Evolutionary conservation across 1,140 invertebrate genomes (phyloP), one percentile per base, ranked within the genome.

Genomic region (Drosophila rhopaloa): DNA sequence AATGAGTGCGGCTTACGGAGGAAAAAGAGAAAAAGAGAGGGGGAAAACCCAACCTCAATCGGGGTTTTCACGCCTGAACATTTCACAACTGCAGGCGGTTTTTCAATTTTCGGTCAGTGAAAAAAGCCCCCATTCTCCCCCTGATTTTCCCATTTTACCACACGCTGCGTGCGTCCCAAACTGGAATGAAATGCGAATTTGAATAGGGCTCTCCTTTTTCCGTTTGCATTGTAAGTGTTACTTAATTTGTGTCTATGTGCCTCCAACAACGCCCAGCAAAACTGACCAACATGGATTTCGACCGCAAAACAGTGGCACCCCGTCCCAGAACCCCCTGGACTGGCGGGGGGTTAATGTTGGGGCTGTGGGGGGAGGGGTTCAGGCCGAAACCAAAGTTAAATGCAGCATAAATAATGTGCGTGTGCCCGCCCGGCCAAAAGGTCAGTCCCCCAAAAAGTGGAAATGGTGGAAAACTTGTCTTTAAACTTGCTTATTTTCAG

Each of bases 41-140:
- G 51, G 8, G 3, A 14, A 43, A 10, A 29, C 54, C 47, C 66
- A 79, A 86, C 82, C 84, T 89, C 84, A 89, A 88, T 76, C 76
- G 76, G 70, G 84, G 84, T 80, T 88, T 88, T 88, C 84, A 88
- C 84, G 80, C 84, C 84, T 83, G 76, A 88, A 88, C 84, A 89
- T 88, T 88, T 89, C 82, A 89, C 83, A 88, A 88, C 84, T 88
- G 84, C 84, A 89, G 84, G 84, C 84, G 84, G 73, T 88, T 88
- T 86, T 88, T 84, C 77, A 88, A 89, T 88, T 88, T 88, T 89
- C 82, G 80, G 76, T 78, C 73, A 89, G 44, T 79, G 59, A 41
- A 78, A 84, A 88, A 89, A 74, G 77, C 46, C 50, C 48, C 14
- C 56, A 40, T 40, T 47, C 8, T n/a, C 8, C 14, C 44, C 16